phyloP scores from a whole-genome alignment of 2,113 vertebrate species.

The Xenus cinereus region DNA sequence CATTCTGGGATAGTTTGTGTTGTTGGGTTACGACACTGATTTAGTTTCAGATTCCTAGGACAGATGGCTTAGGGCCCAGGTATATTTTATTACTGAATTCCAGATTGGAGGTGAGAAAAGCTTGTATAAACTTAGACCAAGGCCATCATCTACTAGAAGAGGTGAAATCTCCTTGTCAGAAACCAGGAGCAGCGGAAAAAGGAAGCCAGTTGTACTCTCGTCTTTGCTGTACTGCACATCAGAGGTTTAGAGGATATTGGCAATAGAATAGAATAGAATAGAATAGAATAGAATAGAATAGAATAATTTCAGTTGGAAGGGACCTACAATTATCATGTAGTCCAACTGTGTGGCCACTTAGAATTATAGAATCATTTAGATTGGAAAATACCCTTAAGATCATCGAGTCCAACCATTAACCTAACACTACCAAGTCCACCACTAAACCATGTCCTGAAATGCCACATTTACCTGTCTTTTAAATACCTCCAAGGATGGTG shows the following conservation, averaged over 20 bases:
- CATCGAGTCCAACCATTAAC: accelerated
- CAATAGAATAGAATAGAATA: not conserved
- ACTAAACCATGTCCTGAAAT: not conserved
- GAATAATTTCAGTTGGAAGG: not conserved
- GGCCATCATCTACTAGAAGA: not conserved
- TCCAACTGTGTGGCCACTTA: not conserved
- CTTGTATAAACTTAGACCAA: not conserved
- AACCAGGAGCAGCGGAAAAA: not conserved
- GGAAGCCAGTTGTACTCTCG: not conserved
- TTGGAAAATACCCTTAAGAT: not conserved
- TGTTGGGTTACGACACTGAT: not conserved
- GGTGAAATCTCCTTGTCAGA: not conserved
- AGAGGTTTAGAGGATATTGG: not conserved
- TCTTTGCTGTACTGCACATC: not conserved
- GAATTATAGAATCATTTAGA: not conserved
- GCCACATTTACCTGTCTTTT: not conserved
- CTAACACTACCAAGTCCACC: not conserved
- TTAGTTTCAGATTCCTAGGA: not conserved
- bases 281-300: not conserved
- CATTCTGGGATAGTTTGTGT: not conserved
- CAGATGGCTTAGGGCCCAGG: not conserved
- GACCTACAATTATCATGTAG: not conserved
- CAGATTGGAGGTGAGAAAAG: not conserved
- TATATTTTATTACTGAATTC: not conserved
- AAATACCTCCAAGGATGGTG: not conserved